A percentile compares a stretch with the other conserved stretches of the same genome.
Evolutionary conservation across 2,888 invertebrate species (phyloP).

Genomic region (Drosophila gaucha): DNA sequence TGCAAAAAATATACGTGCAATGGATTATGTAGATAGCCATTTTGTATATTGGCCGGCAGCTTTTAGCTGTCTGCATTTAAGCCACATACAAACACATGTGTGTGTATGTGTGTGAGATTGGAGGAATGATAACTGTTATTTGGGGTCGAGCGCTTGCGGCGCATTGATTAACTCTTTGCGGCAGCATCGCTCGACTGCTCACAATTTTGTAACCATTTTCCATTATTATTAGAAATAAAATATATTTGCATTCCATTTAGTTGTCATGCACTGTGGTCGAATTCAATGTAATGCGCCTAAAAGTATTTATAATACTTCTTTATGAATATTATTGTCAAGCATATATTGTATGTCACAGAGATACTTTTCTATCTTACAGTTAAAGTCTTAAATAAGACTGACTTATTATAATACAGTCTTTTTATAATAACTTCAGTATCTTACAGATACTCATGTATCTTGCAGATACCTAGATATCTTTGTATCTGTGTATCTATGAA

Average conservation of each 20-base stretch:
- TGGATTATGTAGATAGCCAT: constrained; percentile 33
- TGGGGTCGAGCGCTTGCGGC: constrained; percentile 50
- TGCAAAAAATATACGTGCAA: constrained; percentile 11
- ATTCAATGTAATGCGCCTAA: neutral
- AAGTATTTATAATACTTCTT: too few species aligned
- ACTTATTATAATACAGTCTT: too few species aligned
- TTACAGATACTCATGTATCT: too few species aligned
- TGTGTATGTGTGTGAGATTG: constrained; percentile 15
- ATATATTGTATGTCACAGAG: neutral
- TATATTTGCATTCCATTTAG: constrained; percentile 52
- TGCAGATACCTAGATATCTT: too few species aligned
- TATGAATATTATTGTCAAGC: too few species aligned
- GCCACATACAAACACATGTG: constrained; percentile 9
- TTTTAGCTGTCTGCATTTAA: constrained; percentile 44
- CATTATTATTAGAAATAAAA: constrained; percentile 46
- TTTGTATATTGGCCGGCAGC: constrained; percentile 38
- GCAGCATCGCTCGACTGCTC: constrained; percentile 27
- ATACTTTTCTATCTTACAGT: neutral
- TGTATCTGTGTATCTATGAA: too few species aligned
- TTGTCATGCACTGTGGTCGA: constrained; percentile 21
- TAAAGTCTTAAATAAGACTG: too few species aligned
- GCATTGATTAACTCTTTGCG: constrained; percentile 71
- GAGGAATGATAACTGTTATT: constrained; percentile 40
- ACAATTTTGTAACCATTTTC: constrained; percentile 42
- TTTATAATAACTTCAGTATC: too few species aligned